phyloP scores from a whole-genome alignment of 1,140 invertebrate genomes.

The Megalonaias nervosa region DNA sequence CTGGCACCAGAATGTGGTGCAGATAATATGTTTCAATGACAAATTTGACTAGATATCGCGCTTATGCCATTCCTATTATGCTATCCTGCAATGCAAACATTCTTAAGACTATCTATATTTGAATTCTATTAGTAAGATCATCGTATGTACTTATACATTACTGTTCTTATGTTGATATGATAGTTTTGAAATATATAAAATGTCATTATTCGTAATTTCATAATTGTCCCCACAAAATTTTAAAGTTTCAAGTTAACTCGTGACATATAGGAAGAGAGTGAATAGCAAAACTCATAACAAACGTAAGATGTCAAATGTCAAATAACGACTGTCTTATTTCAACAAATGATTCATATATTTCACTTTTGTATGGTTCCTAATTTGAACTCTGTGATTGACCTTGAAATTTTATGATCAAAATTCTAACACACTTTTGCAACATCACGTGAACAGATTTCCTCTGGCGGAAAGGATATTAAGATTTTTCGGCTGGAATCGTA shows the following conservation, averaged over 20 bases:
- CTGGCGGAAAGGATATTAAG: constrained; percentile 43
- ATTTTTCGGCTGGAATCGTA: constrained; percentile 58
- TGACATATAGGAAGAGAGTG: no score
- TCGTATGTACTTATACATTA: no score
- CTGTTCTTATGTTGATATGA: no score
- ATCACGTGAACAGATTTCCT: constrained; percentile 30
- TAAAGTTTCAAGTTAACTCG: neutral
- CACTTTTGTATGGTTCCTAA: neutral
- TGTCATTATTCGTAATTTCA: no score
- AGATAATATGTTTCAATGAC: no score
- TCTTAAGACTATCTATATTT: no score
- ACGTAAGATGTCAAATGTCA: neutral
- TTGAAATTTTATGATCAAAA: neutral
- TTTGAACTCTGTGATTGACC: neutral
- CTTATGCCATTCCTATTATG: no score
- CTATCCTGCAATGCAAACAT: no score
- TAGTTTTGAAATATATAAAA: no score
- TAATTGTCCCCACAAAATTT: neutral
- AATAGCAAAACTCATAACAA: neutral
- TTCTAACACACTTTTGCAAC: neutral
- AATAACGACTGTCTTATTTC: neutral
- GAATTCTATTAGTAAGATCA: no score
- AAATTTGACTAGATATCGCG: no score
- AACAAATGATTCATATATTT: neutral
- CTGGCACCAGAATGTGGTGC: no score